Base-by-base conservation (phyloP, 1,140 invertebrate species). In the Charaxes varanes region DNA sequence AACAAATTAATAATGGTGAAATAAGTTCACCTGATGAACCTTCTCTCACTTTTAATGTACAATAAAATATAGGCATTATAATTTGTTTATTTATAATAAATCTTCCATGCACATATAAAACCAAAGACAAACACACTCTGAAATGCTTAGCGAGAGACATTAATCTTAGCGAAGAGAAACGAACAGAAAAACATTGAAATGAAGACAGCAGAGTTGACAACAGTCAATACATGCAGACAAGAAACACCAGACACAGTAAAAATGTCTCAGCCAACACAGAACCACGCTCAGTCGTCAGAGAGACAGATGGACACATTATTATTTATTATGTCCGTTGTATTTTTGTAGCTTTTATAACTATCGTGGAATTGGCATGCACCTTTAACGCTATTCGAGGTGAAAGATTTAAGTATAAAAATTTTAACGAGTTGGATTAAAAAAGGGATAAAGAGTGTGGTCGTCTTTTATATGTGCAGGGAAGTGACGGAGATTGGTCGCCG, bases 61-160 rank as follows among this genome's bases (percentile, higher is more conserved):
- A 52, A 54, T 59, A 23, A 43, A 13, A 32, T 28, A 35, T 47
- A 50, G 52, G 41, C 46, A 58, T 55, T 46, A 60, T 58, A 73
- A 63, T 61, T 61, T 53, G 58, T 55, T 45, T 55, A 51, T 34
- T 57, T 62, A 63, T 42, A 61, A 63, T 56, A 76, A 65, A 66
- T 74, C 72, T 76, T 84, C 73, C 79, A 84, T 83, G 82, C 80
- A 85, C 82, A 85, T 85, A 80, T 79, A 76, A 72, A 64, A 74
- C 69, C 60, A 78, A 76, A 76, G 80, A 81, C 82, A 83, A 81
- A 80, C 80, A 85, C 80, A 85, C 82, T 85, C 77, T 67, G 57
- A 54, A 56, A 63, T 56, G 53, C 65, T 45, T 61, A 58, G 45
- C 43, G 52, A 53, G 52, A 44, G 61, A 68, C 62, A 63, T 56